Percentiles rank a stretch among this genome's conserved stretches.
Evolutionary conservation across 2,888 invertebrate genomes (phyloP).

Genomic region (Julus scanicus): DNA sequence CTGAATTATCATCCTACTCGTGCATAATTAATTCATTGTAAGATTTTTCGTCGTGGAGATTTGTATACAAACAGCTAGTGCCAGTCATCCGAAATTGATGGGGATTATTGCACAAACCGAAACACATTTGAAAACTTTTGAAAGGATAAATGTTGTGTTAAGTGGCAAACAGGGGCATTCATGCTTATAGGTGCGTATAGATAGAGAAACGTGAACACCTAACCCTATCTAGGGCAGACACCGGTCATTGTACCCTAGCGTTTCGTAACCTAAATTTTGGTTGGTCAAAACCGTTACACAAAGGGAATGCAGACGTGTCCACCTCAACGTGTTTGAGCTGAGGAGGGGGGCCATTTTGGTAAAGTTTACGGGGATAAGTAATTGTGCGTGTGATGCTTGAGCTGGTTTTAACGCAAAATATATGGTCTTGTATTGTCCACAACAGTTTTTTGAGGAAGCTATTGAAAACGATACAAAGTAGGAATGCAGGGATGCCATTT

Average conservation of each 20-base stretch:
- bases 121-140: background rate
- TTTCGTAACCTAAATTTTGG: slow-evolving; percentile 52
- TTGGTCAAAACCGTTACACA: slow-evolving; percentile 30
- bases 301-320: slow-evolving; percentile 37
- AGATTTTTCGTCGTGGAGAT: background rate
- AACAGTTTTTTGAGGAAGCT: background rate
- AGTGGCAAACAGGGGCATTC: slow-evolving; percentile 27
- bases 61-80: background rate
- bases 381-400: background rate
- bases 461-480: background rate
- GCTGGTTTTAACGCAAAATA: background rate
- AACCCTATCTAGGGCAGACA: slow-evolving; percentile 47
- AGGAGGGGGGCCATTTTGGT: slow-evolving; percentile 31
- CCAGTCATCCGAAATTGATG: slow-evolving; percentile 11
- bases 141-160: slow-evolving; percentile 1
- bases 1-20: background rate
- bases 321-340: slow-evolving; percentile 21
- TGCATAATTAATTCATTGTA: slow-evolving; percentile 18
- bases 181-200: slow-evolving; percentile 31
- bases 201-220: slow-evolving; percentile 36
- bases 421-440: background rate
- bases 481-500: background rate
- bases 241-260: slow-evolving; percentile 48
- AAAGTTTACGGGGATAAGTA: background rate
- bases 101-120: background rate